phyloP scores from a whole-genome alignment of 2,113 vertebrate species.

The Varanus salvator region DNA sequence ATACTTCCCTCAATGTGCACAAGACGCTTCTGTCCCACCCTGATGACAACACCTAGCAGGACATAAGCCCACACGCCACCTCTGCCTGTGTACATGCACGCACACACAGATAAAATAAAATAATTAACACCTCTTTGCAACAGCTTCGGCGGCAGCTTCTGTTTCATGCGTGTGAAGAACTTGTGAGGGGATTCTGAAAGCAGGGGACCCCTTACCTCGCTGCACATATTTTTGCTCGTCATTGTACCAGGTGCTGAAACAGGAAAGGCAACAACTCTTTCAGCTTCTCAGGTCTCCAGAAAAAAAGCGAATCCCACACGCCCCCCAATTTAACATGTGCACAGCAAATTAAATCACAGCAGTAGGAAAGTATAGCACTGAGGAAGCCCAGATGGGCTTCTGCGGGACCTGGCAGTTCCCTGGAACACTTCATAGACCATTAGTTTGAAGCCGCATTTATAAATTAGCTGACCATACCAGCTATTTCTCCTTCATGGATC shows the following conservation, averaged over 20 bases:
- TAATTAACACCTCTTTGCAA: conserved; percentile 40
- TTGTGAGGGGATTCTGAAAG: conserved; percentile 52
- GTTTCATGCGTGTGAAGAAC: conserved; percentile 69
- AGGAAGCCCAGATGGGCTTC: neutral
- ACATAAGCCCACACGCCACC: too few species aligned
- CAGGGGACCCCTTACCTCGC: fast-evolving
- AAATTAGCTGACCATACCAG: neutral
- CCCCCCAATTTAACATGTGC: neutral
- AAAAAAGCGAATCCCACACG: neutral
- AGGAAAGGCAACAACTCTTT: neutral
- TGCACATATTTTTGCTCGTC: fast-evolving
- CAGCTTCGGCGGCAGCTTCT: conserved; percentile 40
- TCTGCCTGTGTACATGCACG: too few species aligned
- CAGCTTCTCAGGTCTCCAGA: fast-evolving
- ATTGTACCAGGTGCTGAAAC: fast-evolving
- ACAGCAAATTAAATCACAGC: neutral
- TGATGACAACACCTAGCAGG: neutral
- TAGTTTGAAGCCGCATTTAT: too few species aligned
- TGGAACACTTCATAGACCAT: neutral
- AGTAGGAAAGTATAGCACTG: neutral
- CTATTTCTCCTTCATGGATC: too few species aligned
- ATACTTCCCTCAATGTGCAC: neutral
- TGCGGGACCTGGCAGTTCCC: too few species aligned
- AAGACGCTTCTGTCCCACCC: neutral
- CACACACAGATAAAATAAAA: neutral